phyloP scores from a whole-genome alignment of 2,888 invertebrate species.

The Eustalomyia histrio region DNA sequence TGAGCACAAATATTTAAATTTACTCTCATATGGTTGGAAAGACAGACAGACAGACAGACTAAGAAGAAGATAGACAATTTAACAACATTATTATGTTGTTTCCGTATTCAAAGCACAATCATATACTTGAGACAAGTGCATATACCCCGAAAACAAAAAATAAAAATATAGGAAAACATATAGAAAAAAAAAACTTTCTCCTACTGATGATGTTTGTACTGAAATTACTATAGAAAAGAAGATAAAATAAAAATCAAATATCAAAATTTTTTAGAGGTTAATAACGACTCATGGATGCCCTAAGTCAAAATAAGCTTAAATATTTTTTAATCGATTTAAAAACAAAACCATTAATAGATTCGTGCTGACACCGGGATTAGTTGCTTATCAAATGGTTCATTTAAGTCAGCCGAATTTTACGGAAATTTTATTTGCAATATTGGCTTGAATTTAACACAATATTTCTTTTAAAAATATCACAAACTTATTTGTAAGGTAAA shows the following conservation, averaged over 20 bases:
- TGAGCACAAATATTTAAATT: slow-evolving; percentile 28
- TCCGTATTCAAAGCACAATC: slow-evolving; percentile 52
- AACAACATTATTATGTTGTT: slow-evolving; percentile 12
- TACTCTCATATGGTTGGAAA: slow-evolving; percentile 22
- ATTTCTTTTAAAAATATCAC: too few relatives aligned
- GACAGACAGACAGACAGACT: background rate
- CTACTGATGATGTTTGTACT: slow-evolving; percentile 13
- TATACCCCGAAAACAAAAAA: slow-evolving; percentile 13
- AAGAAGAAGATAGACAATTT: background rate
- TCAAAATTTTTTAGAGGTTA: background rate
- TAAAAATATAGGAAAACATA: background rate
- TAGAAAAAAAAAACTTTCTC: slow-evolving; percentile 40
- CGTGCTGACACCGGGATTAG: too few relatives aligned
- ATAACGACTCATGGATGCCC: background rate
- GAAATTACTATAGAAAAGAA: slow-evolving; percentile 9
- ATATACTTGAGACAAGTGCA: slow-evolving; percentile 32
- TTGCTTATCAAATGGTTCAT: too few relatives aligned
- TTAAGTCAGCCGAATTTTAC: too few relatives aligned
- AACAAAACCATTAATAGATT: too few relatives aligned
- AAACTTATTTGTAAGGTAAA: too few relatives aligned
- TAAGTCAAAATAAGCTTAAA: background rate
- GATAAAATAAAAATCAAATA: slow-evolving; percentile 12
- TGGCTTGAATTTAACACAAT: too few relatives aligned
- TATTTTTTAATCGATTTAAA: too few relatives aligned
- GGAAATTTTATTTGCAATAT: too few relatives aligned